These are phyloP conservation scores for Chlorodrepanis virens DNA, from an alignment of 2,113 vertebrate genomes.

Conservation along the genomic window DNA sequence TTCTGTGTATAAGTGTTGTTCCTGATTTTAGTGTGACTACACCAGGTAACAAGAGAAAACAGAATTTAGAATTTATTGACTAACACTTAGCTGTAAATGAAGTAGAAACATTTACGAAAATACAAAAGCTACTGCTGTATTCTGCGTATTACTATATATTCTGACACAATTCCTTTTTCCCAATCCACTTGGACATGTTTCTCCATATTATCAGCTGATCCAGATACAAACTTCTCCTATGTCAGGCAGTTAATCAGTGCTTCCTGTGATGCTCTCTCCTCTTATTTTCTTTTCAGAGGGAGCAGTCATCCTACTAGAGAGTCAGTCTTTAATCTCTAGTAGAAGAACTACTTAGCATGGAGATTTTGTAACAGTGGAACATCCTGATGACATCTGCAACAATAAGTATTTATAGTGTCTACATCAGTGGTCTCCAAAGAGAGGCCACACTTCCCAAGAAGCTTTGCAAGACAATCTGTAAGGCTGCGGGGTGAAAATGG, in stretches of 20 bases:
- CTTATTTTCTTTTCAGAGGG: neutral
- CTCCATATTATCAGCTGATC: neutral
- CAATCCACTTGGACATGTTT: neutral
- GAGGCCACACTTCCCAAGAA: fast-evolving
- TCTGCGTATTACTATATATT: neutral
- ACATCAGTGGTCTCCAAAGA: neutral
- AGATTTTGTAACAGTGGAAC: neutral
- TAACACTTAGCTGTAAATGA: neutral
- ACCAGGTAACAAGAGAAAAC: neutral
- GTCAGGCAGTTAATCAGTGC: neutral
- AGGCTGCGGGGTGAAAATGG: neutral
- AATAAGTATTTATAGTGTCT: neutral
- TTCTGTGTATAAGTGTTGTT: neutral
- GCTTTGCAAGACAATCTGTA: neutral
- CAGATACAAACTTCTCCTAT: neutral
- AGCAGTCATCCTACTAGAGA: neutral
- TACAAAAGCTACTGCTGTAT: neutral
- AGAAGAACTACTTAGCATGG: neutral
- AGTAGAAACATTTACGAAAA: neutral
- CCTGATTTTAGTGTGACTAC: neutral
- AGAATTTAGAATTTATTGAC: neutral
- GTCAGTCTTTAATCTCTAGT: neutral
- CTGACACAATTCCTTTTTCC: neutral
- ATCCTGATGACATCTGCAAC: neutral
- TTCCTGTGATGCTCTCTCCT: neutral